A percentile compares a stretch with the other conserved stretches of the same genome.
phyloP scores from a whole-genome alignment of 2,113 vertebrate genomes.

The Crotalus helleri region DNA sequence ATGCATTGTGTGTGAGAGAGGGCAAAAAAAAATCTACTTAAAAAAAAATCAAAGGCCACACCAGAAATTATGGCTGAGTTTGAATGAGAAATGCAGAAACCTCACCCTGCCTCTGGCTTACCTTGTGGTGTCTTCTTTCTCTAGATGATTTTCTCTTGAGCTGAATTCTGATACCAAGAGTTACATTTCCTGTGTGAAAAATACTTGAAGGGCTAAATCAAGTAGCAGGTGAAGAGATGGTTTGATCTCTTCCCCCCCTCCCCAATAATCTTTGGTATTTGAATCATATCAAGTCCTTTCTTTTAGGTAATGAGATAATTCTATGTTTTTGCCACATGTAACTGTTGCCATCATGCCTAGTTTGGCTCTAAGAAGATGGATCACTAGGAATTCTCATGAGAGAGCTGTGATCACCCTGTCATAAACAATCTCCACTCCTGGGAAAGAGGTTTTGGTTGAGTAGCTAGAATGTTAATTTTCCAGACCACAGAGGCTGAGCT shows the following conservation, averaged over 20 bases:
- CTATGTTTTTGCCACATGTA: background rate
- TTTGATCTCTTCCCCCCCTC: background rate
- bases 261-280: background rate
- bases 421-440: conserved; percentile 11
- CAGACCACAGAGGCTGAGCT: conserved; percentile 25
- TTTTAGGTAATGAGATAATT: background rate
- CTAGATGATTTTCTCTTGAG: background rate
- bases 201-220: too few species aligned
- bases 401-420: background rate
- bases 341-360: background rate
- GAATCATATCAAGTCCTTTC: background rate
- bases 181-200: background rate
- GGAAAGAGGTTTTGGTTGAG: conserved; percentile 25
- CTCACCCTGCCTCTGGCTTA: background rate
- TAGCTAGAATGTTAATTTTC: conserved; percentile 14
- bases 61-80: background rate
- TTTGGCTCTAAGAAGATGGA: background rate
- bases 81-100: background rate
- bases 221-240: background rate
- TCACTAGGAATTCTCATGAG: background rate
- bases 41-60: background rate
- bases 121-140: background rate
- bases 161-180: background rate
- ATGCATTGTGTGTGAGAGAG: background rate
- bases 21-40: background rate